Conservation (phyloP, 2,888 invertebrate species). For the Lepidochrysops patricia region DNA sequence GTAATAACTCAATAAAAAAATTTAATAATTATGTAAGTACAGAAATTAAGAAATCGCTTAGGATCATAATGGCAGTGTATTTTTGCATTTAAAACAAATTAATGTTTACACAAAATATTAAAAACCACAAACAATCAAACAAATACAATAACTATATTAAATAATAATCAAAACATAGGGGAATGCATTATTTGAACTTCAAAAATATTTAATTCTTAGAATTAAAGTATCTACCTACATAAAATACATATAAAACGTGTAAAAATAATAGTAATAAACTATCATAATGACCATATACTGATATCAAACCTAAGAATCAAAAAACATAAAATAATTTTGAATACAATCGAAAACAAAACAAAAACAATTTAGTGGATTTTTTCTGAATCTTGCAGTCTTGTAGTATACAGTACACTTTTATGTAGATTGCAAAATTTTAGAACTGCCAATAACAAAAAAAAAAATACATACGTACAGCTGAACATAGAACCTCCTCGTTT, state of each 20-base stretch:
- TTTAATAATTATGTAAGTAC: no score
- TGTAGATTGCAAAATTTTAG: background rate
- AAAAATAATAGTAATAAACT: background rate
- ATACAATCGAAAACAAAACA: background rate
- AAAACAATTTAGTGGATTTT: background rate
- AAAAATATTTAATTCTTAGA: background rate
- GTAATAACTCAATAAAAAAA: no score
- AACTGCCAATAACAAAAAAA: background rate
- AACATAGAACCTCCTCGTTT: no score
- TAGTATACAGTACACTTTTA: no score
- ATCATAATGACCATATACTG: background rate
- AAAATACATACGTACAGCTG: background rate
- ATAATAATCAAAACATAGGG: background rate
- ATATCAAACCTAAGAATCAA: no score
- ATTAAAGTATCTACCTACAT: background rate
- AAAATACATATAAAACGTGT: background rate
- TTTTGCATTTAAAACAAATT: background rate
- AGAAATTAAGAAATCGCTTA: no score
- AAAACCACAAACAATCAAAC: background rate
- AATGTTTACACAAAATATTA: background rate
- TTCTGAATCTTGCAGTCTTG: background rate
- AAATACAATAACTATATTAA: background rate
- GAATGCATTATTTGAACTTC: slow-evolving; percentile 10
- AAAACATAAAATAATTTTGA: background rate
- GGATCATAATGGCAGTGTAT: background rate